Evolutionary conservation across 2,797 vertebrate genomes (phyloP).

Genomic region (Erithacus rubecula): DNA sequence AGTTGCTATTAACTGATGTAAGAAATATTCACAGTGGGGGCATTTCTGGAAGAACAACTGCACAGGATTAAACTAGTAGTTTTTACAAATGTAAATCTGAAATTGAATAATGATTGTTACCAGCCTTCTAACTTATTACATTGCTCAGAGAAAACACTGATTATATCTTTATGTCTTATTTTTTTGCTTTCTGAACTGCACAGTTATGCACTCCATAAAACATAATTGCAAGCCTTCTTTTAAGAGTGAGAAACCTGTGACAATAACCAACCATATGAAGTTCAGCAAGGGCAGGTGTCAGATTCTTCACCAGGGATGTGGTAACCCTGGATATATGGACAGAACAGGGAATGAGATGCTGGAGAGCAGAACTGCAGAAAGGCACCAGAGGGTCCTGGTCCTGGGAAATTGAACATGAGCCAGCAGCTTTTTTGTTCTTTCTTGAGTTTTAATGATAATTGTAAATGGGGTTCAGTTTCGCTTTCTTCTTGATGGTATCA

Average conservation of each 20-base stretch:
- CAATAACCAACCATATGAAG: not conserved
- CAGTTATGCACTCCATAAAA: not conserved
- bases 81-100: not conserved
- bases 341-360: not conserved
- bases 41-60: not conserved
- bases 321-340: not conserved
- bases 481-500: not conserved
- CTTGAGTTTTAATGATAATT: not conserved
- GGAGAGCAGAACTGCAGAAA: not conserved
- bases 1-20: not conserved
- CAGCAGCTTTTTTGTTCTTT: not conserved
- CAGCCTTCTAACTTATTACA: not conserved
- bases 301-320: not conserved
- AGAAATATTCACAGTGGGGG: not conserved
- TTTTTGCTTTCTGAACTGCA: not conserved
- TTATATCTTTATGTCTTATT: not conserved
- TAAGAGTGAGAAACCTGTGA: not conserved
- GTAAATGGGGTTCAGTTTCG: not conserved
- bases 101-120: not conserved
- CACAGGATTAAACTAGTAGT: not conserved
- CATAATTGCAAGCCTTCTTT: not conserved
- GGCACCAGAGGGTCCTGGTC: accelerated
- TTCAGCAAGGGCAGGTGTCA: no score
- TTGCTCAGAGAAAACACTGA: not conserved
- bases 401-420: accelerated